Base-by-base conservation (phyloP, 2,113 vertebrate genomes). In the Oryzias woworae region DNA sequence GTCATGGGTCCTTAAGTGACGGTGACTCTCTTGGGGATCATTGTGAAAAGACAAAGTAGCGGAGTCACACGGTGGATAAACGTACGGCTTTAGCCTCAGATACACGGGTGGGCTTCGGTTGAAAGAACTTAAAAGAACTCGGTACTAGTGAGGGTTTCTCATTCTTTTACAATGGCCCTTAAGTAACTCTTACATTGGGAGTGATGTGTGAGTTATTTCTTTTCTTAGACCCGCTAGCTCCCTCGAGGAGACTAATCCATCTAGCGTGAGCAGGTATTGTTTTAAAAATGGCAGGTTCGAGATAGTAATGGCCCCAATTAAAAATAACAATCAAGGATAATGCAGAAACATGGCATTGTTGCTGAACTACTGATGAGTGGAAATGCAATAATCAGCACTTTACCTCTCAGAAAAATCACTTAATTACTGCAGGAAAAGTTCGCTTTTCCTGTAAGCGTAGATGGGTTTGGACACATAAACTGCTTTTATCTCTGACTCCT, bases 241-340 rank as follows among this genome's bases (percentile, higher is more conserved):
- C 53, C 48, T 49, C 42, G 18, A 65, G 22, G 53, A 66, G 73
- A 79, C 77, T 77, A 73, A 56, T 53, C 54, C 51, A 1, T 54
- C 16, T 58, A 17, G 36, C 26, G 47, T 12, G 26, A 7, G 18
- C 15, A 15, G 50, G 53, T 56, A 53, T 50, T 66, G 51, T 75
- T 24, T n/a, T 1, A 15, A 53, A 49, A 57, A 48, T 7, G 49
- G 18, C 22, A 56, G 55, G 65, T 66, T 49, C 22, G 46, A n/a
- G 53, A 50, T 31, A 17, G 15, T 59, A 66, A 69, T 58, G 52
- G 62, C 56, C 41, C 28, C 24, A 53, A 71, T 78, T 71, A 76
- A 64, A 53, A 17, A 22, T 47, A 6, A 24, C 16, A 42, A 36
- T 68, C 43, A 66, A 44, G 49, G 42, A 65, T 65, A 50, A 61